Evolutionary conservation across 2,888 invertebrate genomes (phyloP).

Genomic region (Papilio gigon): DNA sequence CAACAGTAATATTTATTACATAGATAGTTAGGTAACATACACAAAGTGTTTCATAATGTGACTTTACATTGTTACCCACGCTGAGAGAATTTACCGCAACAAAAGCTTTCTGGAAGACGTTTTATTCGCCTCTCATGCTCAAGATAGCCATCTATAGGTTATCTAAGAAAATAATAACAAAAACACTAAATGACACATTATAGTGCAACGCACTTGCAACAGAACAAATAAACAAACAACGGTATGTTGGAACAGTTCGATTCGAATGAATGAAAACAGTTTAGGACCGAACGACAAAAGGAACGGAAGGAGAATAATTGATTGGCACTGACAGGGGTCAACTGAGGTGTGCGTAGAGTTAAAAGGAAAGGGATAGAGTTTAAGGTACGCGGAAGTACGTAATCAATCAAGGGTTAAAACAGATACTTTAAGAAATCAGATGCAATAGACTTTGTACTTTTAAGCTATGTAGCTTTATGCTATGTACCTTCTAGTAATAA

Average conservation of each 20-base stretch:
- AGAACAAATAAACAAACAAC: conserved; percentile 13
- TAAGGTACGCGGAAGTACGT: conserved; percentile 16
- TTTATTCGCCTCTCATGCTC: no score
- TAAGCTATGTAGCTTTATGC: no score
- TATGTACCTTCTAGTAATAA: no score
- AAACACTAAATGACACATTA: background rate
- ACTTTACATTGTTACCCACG: no score
- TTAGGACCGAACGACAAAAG: conserved; percentile 30
- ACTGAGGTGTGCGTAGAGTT: conserved; percentile 1
- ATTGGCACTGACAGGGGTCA: conserved; percentile 31
- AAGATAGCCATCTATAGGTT: no score
- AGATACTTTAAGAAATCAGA: background rate
- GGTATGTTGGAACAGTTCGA: conserved; percentile 28
- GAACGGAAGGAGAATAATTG: conserved; percentile 36
- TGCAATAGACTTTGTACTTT: no score
- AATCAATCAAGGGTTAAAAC: background rate
- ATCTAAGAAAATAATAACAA: background rate
- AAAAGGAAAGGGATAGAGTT: background rate
- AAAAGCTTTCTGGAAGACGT: no score
- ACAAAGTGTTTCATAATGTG: no score
- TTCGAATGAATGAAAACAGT: conserved; percentile 35
- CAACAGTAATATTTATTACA: no score
- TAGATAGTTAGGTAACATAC: no score
- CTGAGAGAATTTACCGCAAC: no score
- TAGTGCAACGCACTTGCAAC: background rate